Evolutionary conservation across 1,140 invertebrate species (phyloP), one percentile per base, ranked within the genome.

Genomic region (Bilobella aurantiaca): DNA sequence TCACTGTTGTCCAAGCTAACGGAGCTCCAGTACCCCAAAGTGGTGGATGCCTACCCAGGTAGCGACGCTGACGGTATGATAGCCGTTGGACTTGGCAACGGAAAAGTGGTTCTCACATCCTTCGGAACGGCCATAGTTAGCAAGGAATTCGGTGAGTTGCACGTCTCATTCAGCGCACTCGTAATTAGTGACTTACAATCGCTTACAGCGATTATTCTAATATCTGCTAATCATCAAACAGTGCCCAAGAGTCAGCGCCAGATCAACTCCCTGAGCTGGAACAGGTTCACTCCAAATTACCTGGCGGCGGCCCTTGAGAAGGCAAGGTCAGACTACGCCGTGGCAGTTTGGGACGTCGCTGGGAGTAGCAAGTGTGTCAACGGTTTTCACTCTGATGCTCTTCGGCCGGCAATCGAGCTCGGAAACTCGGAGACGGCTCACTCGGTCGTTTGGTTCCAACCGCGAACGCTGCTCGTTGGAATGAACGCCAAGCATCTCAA

Each of bases 181-280:
- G n/a, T n/a, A n/a, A 16, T n/a, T 29, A 29, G 16, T 70, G 53
- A 65, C n/a, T n/a, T n/a, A n/a, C n/a, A n/a, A n/a, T n/a, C n/a
- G n/a, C n/a, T n/a, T n/a, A n/a, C n/a, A 12, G 16, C 34, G n/a
- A 61, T 12, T 23, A 58, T 58, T 59, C 31, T 57, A 57, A 60
- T 25, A 8, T 62, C 60, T 42, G 18, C 23, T 29, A 8, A 62
- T 42, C 34, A 28, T 61, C 46, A 46, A 5, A 23, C 67, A 91
- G 90, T 84, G 61, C 86, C 90, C 1, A 86, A 87, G 63, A 87
- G 90, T 77, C 81, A 86, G 34, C 80, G 93, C 30, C 86, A 88
- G 73, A 95, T 92, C 75, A 91, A 91, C 64, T 84, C 87, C n/a
- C 80, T 96, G 2, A 82, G 86, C 32, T 96, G 92, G 91, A 93